phyloP scores from a whole-genome alignment of 2,797 vertebrate genomes.

The Hybognathus amarus region DNA sequence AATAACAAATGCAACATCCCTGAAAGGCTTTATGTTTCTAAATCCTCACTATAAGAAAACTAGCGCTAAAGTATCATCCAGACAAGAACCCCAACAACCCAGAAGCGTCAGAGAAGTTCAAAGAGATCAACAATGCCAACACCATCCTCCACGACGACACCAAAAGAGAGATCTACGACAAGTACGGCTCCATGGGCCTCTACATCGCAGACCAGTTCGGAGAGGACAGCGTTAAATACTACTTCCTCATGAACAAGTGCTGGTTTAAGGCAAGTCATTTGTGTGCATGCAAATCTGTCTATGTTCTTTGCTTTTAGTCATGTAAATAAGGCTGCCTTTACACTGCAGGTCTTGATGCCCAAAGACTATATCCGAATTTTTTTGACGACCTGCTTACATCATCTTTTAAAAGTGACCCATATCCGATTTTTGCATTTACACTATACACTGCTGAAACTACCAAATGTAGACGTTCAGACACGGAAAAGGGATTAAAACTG shows the following conservation, averaged over 20 bases:
- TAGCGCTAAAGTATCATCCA: constrained; percentile 90
- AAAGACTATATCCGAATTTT: too few relatives aligned
- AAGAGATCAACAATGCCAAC: constrained; percentile 96
- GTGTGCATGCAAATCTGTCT: not conserved
- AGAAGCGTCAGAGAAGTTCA: constrained; percentile 89
- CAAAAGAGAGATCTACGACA: constrained; percentile 87
- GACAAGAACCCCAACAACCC: constrained; percentile 95
- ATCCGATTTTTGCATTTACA: too few relatives aligned
- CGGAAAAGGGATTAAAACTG: too few relatives aligned
- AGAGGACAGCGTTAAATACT: constrained; percentile 86
- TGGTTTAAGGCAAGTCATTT: constrained; percentile 91
- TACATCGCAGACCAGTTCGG: constrained; percentile 91
- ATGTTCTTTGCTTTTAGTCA: not conserved
- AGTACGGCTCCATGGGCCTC: constrained; percentile 91
- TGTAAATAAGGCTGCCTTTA: not conserved
- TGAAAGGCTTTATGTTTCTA: constrained; percentile 5
- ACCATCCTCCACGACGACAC: constrained; percentile 84
- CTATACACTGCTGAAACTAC: too few relatives aligned
- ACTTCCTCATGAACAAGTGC: constrained; percentile 89
- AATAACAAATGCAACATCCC: not conserved
- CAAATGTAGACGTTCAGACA: too few relatives aligned
- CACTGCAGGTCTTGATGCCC: too few relatives aligned
- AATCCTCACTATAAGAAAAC: constrained; percentile 74
- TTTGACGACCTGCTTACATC: too few relatives aligned
- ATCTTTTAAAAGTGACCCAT: too few relatives aligned